Evolutionary conservation across 2,113 vertebrate species (phyloP).

Genomic region (Leptodactylus fuscus): DNA sequence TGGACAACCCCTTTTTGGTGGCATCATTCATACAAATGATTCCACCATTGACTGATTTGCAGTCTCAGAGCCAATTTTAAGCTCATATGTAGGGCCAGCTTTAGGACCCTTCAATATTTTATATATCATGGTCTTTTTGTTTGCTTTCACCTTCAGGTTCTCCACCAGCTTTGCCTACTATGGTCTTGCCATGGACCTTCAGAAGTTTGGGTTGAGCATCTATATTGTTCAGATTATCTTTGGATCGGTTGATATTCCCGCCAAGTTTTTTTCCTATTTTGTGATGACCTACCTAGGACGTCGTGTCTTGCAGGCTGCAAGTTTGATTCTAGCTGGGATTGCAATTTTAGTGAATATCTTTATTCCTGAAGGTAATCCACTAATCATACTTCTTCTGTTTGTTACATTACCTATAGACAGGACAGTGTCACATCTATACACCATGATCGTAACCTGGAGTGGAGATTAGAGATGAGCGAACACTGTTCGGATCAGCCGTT

Average conservation of each 20-base stretch:
- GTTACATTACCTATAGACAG: no score
- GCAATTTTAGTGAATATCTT: constrained; percentile 75
- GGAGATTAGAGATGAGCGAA: no score
- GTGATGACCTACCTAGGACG: constrained; percentile 73
- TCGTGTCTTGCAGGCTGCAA: constrained; percentile 68
- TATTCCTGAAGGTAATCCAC: constrained; percentile 77
- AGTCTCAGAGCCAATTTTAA: no score
- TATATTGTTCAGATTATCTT: constrained; percentile 83
- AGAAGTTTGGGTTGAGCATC: constrained; percentile 79
- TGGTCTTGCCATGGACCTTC: constrained; percentile 79
- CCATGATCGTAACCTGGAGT: no score
- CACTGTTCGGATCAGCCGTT: no score
- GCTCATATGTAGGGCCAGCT: no score
- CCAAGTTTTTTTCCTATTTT: constrained; percentile 73
- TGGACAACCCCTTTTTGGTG: no score
- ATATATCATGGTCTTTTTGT: neutral
- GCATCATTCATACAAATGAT: no score
- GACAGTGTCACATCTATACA: no score
- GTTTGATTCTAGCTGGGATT: constrained; percentile 73
- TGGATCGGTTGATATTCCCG: constrained; percentile 77
- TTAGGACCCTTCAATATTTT: no score
- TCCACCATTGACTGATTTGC: no score
- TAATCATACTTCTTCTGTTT: neutral
- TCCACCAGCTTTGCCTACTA: constrained; percentile 81
- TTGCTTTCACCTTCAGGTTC: constrained; percentile 70